Percentiles rank a stretch among this genome's conserved stretches.
Evolutionary conservation across 2,797 vertebrate genomes (phyloP).

Genomic region (Ctenopoma multispine): DNA sequence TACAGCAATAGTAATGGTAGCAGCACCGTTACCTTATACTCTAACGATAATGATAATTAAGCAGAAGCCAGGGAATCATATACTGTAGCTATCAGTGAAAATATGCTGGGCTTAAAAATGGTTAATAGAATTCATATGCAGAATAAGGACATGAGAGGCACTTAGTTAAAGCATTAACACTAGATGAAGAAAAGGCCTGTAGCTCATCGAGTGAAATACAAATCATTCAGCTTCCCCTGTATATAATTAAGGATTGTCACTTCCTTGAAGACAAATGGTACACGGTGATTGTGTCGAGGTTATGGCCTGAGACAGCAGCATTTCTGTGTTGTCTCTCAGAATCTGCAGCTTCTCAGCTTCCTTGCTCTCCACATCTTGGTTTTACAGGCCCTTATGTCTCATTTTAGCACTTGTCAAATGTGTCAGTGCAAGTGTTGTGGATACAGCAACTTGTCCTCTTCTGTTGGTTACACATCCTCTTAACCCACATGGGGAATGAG

Average conservation of each 20-base stretch:
- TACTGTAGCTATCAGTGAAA: constrained; percentile 47
- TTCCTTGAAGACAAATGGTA: constrained; percentile 62
- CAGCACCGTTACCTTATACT: constrained; percentile 51
- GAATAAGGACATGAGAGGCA: constrained; percentile 65
- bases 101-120: constrained; percentile 45
- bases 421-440: constrained; percentile 50
- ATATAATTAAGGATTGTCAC: constrained; percentile 70
- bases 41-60: constrained; percentile 65
- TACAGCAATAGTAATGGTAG: constrained; percentile 42
- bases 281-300: constrained; percentile 41
- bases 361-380: constrained; percentile 25
- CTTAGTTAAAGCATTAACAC: constrained; percentile 74
- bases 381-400: constrained; percentile 61
- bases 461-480: constrained; percentile 52
- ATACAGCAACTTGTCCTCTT: constrained; percentile 40
- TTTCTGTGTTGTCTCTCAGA: constrained; percentile 34
- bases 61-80: constrained; percentile 43
- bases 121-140: constrained; percentile 57
- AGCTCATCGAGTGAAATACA: constrained; percentile 65
- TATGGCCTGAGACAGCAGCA: constrained; percentile 31
- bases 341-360: constrained; percentile 38
- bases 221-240: constrained; percentile 62
- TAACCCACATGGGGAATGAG: constrained; percentile 36
- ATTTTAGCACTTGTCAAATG: constrained; percentile 64
- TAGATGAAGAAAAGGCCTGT: constrained; percentile 63